Percentiles rank a stretch among this genome's conserved stretches.
These are phyloP conservation scores for Anas platyrhynchos DNA, from an alignment of 2,113 vertebrate genomes.

Conservation along the genomic window DNA sequence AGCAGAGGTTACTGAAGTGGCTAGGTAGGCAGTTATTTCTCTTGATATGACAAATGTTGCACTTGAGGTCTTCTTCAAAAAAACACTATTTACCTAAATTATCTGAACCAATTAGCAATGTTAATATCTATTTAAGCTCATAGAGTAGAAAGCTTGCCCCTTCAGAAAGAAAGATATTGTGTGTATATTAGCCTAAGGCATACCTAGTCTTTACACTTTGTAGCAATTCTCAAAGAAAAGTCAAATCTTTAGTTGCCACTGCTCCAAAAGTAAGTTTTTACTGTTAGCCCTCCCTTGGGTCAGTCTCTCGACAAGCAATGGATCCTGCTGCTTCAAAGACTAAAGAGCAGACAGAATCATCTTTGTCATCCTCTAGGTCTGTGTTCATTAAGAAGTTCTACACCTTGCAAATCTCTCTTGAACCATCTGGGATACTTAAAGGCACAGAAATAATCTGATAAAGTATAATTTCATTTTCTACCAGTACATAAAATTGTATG, in stretches of 20 bases:
- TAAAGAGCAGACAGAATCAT: background rate
- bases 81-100: conserved; percentile 7
- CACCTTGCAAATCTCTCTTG: conserved; percentile 44
- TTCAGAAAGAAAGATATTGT: background rate
- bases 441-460: conserved; percentile 59
- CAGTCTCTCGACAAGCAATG: background rate
- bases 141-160: background rate
- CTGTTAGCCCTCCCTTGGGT: background rate
- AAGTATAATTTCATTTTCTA: conserved; percentile 61
- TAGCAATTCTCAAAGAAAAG: background rate
- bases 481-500: conserved; percentile 43
- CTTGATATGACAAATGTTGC: background rate
- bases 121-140: background rate
- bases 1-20: conserved; percentile 4
- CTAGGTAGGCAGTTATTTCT: conserved; percentile 30
- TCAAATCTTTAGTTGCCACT: background rate
- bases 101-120: conserved; percentile 19
- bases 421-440: conserved; percentile 36
- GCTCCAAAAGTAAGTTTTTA: background rate
- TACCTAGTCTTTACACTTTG: background rate
- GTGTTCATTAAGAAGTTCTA: conserved; percentile 28
- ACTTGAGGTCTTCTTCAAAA: conserved; percentile 9
- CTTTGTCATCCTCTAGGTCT: background rate
- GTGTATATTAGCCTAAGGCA: background rate
- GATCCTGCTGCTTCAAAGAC: background rate